Evolutionary conservation across 2,797 vertebrate genomes (phyloP).

Genomic region (Melanotaenia maccullochi): DNA sequence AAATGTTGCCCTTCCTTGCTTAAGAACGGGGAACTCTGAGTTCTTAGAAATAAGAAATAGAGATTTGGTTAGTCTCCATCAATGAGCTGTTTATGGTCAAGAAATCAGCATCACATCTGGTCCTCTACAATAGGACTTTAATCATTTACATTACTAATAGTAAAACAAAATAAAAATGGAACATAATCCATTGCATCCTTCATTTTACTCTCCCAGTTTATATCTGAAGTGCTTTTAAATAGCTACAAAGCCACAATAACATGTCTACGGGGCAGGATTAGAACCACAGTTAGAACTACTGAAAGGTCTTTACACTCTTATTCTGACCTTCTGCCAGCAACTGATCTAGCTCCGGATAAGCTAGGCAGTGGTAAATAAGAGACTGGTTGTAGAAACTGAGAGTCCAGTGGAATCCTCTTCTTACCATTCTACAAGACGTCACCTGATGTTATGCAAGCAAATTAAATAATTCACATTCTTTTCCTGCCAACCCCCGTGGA

Average conservation of each 20-base stretch:
- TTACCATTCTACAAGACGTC: background rate
- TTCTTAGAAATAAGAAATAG: background rate
- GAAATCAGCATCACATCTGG: background rate
- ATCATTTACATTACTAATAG: background rate
- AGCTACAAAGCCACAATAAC: background rate
- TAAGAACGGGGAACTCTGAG: background rate
- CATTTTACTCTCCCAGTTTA: background rate
- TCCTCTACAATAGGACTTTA: background rate
- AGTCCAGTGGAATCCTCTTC: background rate
- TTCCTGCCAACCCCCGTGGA: background rate
- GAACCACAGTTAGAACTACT: background rate
- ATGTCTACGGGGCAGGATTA: background rate
- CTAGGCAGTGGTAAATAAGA: background rate
- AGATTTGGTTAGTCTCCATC: background rate
- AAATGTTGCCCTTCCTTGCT: background rate
- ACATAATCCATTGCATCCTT: background rate
- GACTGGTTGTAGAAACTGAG: background rate
- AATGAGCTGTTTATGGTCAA: background rate
- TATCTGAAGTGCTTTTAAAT: background rate
- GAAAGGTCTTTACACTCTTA: background rate
- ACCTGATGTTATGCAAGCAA: background rate
- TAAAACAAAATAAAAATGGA: background rate
- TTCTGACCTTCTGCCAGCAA: background rate
- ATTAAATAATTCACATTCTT: background rate
- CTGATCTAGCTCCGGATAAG: background rate